phyloP scores from a whole-genome alignment of 2,888 invertebrate genomes.

The Caenorhabditis zanzibari region DNA sequence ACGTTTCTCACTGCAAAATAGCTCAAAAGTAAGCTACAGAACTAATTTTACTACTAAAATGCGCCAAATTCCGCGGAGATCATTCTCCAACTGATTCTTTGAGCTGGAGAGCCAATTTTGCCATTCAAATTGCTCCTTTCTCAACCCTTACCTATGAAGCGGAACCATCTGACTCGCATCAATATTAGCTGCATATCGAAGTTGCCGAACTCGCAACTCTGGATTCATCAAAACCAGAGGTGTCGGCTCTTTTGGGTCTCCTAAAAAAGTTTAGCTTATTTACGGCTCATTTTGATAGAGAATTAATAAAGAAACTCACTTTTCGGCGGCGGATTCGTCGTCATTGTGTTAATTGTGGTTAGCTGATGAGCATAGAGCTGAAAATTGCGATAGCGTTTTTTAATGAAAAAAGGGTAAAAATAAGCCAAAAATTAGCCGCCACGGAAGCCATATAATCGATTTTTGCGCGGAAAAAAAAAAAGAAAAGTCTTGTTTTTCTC shows the following conservation, averaged over 20 bases:
- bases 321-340: slow-evolving; percentile 5
- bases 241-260: slow-evolving; percentile 46
- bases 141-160: slow-evolving; percentile 10
- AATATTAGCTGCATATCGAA: slow-evolving; percentile 50
- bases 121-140: neutral
- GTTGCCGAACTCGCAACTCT: slow-evolving; percentile 43
- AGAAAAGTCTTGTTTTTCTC: neutral
- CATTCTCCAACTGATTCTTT: too few species aligned
- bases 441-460: too few species aligned
- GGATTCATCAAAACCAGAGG: slow-evolving; percentile 54
- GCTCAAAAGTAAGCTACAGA: too few species aligned
- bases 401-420: neutral
- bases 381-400: neutral
- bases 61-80: neutral
- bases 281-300: too few species aligned
- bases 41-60: too few species aligned
- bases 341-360: neutral
- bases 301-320: too few species aligned
- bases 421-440: neutral
- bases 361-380: neutral
- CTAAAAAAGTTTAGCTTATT: too few species aligned
- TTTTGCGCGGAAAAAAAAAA: neutral
- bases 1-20: too few species aligned
- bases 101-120: too few species aligned
- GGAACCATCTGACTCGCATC: slow-evolving; percentile 49